Evolutionary conservation across 2,797 vertebrate species (phyloP), one percentile per base, ranked within the genome.

Genomic region (Ceryle rudis): DNA sequence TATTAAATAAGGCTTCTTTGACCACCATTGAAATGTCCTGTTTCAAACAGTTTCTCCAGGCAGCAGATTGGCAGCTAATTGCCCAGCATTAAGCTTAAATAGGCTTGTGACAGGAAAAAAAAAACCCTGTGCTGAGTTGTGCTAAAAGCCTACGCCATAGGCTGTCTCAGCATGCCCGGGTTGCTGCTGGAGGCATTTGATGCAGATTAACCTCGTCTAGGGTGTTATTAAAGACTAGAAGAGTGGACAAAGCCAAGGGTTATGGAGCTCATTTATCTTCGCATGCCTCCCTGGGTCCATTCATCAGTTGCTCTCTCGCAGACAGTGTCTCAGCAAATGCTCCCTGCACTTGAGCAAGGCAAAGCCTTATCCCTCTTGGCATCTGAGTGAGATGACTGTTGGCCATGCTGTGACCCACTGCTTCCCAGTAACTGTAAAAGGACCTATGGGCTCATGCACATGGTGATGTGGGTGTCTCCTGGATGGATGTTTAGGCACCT

Each of bases 11-110:
- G 14, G 11, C 15, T 79, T 8, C 33, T 33, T 65, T 10, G 13
- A 82, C 57, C 80, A 62, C 31, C 37, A 84, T 89, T 11, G 83
- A 81, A 58, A 67, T 52, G 61, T 49, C 49, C 37, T 54, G 29
- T 57, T 74, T 66, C 33, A 51, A 44, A 69, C 37, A 10, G n/a
- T 58, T 72, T 94, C 90, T 82, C 54, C 64, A 55, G 62, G 44
- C 77, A 37, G 80, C 57, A 95, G 93, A 80, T 4, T 89, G 71
- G 90, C 87, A 95, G 88, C 82, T 92, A 93, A 94, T 86, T 92
- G 60, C 80, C 65, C 44, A 46, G 41, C 44, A 81, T 80, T 67
- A 64, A 39, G 5, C 4, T 51, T 86, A 78, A 95, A 92, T 14
- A 90, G 54, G 15, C 83, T 86, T 62, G 42, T 33, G 79, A 87